Conservation (phyloP, 1,140 invertebrate species). For the Acromyrmex charruanus region DNA sequence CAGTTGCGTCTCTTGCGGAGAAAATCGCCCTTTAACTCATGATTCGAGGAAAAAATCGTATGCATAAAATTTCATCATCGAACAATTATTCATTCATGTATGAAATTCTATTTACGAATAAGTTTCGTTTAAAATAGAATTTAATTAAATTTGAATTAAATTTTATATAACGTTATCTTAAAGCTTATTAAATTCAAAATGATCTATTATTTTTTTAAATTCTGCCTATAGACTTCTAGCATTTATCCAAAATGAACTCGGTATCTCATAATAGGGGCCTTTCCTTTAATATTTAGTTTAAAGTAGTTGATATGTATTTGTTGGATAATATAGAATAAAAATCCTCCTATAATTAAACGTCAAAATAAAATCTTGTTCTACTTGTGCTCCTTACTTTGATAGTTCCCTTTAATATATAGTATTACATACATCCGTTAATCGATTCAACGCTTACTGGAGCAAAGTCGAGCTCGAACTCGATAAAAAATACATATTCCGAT, state of each 20-base stretch:
- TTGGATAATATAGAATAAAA: neutral
- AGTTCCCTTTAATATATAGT: neutral
- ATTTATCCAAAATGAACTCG: too few relatives aligned
- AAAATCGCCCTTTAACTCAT: conserved; percentile 35
- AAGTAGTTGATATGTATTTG: too few relatives aligned
- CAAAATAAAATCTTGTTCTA: neutral
- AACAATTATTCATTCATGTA: neutral
- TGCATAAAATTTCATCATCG: neutral
- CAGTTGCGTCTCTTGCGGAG: conserved; percentile 40
- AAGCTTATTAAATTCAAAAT: too few relatives aligned
- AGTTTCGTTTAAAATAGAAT: neutral
- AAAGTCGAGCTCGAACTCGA: conserved; percentile 16
- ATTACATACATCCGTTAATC: neutral
- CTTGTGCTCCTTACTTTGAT: neutral
- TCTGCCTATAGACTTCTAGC: too few relatives aligned
- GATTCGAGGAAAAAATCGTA: neutral
- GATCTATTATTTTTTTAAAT: too few relatives aligned
- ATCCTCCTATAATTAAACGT: neutral
- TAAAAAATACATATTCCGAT: conserved; percentile 1
- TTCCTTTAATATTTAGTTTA: too few relatives aligned
- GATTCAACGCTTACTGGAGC: conserved; percentile 29
- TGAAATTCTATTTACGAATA: neutral
- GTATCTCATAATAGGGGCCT: too few relatives aligned
- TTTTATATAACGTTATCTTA: too few relatives aligned
- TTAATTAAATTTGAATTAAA: neutral